Conservation (phyloP, 2,888 invertebrate species). For the Conomelus anceps region DNA sequence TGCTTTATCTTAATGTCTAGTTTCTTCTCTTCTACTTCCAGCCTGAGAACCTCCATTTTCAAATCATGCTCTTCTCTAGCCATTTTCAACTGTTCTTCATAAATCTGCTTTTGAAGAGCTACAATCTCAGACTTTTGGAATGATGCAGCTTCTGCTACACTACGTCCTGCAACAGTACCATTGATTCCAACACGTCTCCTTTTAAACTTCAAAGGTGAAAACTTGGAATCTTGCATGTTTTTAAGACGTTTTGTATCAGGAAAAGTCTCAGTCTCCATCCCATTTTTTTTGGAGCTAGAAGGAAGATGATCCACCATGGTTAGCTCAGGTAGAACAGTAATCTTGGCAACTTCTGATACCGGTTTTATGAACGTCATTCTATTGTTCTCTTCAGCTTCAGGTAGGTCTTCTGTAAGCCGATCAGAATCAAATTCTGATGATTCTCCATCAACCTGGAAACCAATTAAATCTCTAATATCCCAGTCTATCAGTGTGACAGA, state of each 20-base stretch:
- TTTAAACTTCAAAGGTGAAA: not conserved
- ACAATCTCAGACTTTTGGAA: not conserved
- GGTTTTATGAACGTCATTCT: not conserved
- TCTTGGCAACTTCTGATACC: not conserved
- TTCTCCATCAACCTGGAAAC: not conserved
- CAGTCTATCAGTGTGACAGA: not conserved
- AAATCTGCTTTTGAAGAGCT: not conserved
- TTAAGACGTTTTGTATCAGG: not conserved
- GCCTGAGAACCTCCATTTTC: not conserved
- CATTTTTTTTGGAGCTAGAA: not conserved
- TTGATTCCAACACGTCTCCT: not conserved
- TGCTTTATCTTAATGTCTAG: not conserved
- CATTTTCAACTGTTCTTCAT: not conserved
- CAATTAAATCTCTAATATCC: not conserved
- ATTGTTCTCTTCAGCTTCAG: not conserved
- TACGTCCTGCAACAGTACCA: not conserved
- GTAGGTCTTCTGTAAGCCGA: not conserved
- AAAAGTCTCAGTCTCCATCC: not conserved
- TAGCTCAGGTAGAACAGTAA: not conserved
- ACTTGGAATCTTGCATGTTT: not conserved
- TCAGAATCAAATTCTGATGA: not conserved
- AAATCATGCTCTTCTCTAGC: not conserved
- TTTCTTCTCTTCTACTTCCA: not conserved
- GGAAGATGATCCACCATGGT: not conserved
- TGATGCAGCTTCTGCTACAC: not conserved